Evolutionary conservation across 2,113 vertebrate genomes (phyloP), one percentile per base, ranked within the genome.

Genomic region (Nerophis ophidion): DNA sequence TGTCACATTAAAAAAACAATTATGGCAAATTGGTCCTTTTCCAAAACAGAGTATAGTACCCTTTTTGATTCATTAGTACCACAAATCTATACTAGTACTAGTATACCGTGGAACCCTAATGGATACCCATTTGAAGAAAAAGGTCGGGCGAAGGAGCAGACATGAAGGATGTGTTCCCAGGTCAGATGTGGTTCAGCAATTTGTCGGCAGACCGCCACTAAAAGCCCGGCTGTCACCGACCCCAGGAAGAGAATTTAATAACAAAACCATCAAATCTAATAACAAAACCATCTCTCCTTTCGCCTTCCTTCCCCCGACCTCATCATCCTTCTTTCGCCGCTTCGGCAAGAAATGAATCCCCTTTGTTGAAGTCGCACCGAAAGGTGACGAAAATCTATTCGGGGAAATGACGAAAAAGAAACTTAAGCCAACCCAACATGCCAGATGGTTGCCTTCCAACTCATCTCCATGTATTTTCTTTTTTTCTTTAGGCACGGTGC

Each of bases 211-310:
- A 86, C 71, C 45, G 81, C 74, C 76, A 60, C 77, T 86, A 83
- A 86, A 87, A 83, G 84, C 82, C 49, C 77, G 62, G 4, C 61
- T 79, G 75, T 77, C 81, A 80, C 80, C 84, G 84, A 88, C 83
- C 80, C 79, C 83, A 79, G 75, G 74, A 81, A 81, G 80, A 65
- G 78, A 85, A 86, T 83, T 77, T 71, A 82, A 84, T 81, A 84
- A 86, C 68, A 77, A 80, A 44, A 77, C 66, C 74, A 68, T 74
- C 77, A 26, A 85, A 86, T 83, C 75, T 71, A 82, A 84, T 81
- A 84, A 86, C 68, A 77, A 80, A 44, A 77, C 69, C 74, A 68
- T 74, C 77, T 70, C 71, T 63, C 38, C 71, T 80, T 74, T 72
- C 56, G 50, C 61, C 47, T 15, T 55, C 33, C 26, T 26, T 9